A percentile compares a stretch with the other conserved stretches of the same genome.
Conservation (phyloP, 2,113 vertebrate genomes). For the Bos javanicus region DNA sequence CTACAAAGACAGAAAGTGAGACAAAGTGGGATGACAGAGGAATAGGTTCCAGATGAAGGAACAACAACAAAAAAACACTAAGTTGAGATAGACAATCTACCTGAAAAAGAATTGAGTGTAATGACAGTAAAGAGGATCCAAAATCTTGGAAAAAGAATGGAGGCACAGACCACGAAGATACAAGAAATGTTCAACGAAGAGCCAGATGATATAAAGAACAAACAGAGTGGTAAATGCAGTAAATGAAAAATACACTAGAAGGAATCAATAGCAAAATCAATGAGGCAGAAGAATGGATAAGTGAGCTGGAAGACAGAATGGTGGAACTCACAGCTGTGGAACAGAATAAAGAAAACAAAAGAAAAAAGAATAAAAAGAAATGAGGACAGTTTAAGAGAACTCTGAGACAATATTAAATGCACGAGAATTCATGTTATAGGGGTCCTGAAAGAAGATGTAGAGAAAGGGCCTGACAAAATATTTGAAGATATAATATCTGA, state of each 20-base stretch:
- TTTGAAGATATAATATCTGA: background rate
- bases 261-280: background rate
- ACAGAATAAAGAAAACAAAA: background rate
- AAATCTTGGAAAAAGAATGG: background rate
- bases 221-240: background rate
- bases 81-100: background rate
- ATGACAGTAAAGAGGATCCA: background rate
- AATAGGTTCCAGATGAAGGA: background rate
- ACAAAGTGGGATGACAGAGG: background rate
- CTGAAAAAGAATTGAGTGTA: background rate
- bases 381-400: background rate
- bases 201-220: background rate
- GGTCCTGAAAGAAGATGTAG: background rate
- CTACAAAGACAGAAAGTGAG: background rate
- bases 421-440: accelerated
- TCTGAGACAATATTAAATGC: background rate
- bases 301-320: background rate
- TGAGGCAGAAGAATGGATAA: background rate
- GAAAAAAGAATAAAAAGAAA: background rate
- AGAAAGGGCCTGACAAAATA: background rate
- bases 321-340: background rate
- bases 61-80: background rate
- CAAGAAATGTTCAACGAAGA: background rate
- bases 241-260: background rate
- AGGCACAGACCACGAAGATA: background rate